These are phyloP conservation scores for Capitella teleta DNA, from an alignment of 1,140 invertebrate genomes.

Conservation along the genomic window DNA sequence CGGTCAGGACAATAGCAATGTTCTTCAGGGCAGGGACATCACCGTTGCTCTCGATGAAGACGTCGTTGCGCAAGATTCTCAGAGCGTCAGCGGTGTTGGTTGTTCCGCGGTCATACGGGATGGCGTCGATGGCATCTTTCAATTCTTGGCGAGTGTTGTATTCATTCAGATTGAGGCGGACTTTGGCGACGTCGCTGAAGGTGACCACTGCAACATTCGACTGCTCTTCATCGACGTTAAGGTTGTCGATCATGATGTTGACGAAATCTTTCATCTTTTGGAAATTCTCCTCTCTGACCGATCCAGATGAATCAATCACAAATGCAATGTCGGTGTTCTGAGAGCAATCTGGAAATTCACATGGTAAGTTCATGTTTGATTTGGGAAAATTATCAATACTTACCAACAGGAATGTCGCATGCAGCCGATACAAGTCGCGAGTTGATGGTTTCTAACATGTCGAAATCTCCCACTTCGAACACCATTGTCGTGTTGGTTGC, in stretches of 20 bases:
- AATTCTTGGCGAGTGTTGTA: slow-evolving; percentile 6
- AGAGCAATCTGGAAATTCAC: background rate
- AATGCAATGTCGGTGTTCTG: slow-evolving; percentile 2
- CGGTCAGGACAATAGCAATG: slow-evolving; percentile 27
- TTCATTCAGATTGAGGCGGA: slow-evolving; percentile 4
- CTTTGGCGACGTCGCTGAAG: slow-evolving; percentile 21
- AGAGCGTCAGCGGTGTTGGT: slow-evolving; percentile 13
- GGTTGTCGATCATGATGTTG: slow-evolving; percentile 17
- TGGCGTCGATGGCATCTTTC: background rate
- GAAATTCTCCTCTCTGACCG: slow-evolving; percentile 20
- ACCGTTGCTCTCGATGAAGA: background rate
- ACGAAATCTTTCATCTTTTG: slow-evolving; percentile 22
- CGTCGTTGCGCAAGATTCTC: background rate
- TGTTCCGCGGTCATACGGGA: slow-evolving; percentile 6
- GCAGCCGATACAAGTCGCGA: background rate
- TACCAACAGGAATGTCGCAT: slow-evolving; percentile 2
- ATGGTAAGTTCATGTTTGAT: background rate
- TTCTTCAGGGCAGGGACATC: slow-evolving; percentile 25
- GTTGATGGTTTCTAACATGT: background rate
- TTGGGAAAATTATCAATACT: background rate
- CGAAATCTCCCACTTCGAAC: background rate
- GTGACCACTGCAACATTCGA: slow-evolving; percentile 25
- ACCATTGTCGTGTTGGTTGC: slow-evolving; percentile 15
- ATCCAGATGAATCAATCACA: slow-evolving; percentile 24
- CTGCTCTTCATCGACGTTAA: slow-evolving; percentile 21